Evolutionary conservation across 2,888 invertebrate genomes (phyloP).

Genomic region (Branchipolynoe longqiensis): DNA sequence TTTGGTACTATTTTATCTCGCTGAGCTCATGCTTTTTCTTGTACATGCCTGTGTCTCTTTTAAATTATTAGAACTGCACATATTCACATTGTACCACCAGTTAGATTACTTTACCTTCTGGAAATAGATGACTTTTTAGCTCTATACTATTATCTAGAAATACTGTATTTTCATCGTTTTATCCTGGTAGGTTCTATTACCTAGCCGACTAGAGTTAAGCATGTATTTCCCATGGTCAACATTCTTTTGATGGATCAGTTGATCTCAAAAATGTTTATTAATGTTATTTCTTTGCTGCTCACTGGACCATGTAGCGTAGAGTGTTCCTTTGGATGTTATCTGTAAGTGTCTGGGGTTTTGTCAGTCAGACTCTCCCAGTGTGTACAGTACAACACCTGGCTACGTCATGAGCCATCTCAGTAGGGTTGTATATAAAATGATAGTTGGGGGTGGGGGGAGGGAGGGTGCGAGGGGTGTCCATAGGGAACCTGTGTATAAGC

Average conservation of each 20-base stretch:
- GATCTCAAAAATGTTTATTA: neutral
- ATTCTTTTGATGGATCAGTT: slow-evolving; percentile 1
- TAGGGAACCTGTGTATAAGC: too few relatives aligned
- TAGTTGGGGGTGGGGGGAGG: too few relatives aligned
- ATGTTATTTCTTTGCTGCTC: too few relatives aligned
- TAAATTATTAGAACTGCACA: neutral
- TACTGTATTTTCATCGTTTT: slow-evolving; percentile 7
- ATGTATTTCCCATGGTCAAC: neutral
- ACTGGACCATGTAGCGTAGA: too few relatives aligned
- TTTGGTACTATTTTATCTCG: slow-evolving; percentile 30
- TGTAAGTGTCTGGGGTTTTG: too few relatives aligned
- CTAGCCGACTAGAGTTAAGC: slow-evolving; percentile 21
- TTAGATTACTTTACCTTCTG: neutral
- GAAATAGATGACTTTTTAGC: neutral
- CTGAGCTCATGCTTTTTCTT: neutral
- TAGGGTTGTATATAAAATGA: too few relatives aligned
- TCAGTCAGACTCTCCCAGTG: too few relatives aligned
- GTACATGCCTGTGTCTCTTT: neutral
- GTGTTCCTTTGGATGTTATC: too few relatives aligned
- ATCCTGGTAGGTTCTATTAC: neutral
- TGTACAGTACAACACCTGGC: too few relatives aligned
- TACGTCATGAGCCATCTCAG: too few relatives aligned
- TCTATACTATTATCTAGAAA: neutral
- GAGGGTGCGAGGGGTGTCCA: too few relatives aligned
- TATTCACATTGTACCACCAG: too few relatives aligned